These are phyloP conservation scores for Pipistrellus nathusii DNA, from an alignment of 2,797 vertebrate genomes.

Conservation along the genomic window DNA sequence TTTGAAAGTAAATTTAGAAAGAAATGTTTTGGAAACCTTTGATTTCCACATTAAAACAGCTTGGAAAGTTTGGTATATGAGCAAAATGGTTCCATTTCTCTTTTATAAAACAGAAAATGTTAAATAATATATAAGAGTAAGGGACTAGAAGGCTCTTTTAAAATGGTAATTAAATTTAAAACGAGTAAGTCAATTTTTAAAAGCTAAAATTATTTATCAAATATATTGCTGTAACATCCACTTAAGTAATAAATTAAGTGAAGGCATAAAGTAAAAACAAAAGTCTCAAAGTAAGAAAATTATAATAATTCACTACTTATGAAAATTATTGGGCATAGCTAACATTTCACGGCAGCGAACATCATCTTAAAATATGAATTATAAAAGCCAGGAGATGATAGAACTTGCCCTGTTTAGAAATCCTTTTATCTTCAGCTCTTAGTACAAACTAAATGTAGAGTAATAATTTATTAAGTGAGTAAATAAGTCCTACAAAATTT, in stretches of 20 bases:
- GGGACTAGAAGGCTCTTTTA: not conserved
- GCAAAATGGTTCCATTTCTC: not conserved
- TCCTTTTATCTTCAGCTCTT: not conserved
- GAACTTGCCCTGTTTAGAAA: not conserved
- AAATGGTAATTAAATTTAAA: slow-evolving; percentile 8
- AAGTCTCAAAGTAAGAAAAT: not conserved
- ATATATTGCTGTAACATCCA: not conserved
- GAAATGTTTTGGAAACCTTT: not conserved
- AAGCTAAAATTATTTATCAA: not conserved
- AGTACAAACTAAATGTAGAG: not conserved
- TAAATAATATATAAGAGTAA: not conserved
- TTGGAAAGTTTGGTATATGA: not conserved
- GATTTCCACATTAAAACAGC: not conserved
- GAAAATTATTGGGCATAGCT: not conserved
- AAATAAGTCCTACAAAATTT: not conserved
- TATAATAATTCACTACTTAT: not conserved
- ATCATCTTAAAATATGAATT: slow-evolving; percentile 7
- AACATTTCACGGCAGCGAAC: not conserved
- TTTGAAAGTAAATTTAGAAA: not conserved
- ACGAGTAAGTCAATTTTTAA: too few relatives aligned
- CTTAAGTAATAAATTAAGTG: not conserved
- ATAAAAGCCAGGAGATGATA: not conserved
- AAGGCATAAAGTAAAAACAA: not conserved
- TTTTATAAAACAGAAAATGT: not conserved
- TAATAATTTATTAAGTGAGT: not conserved